These are phyloP conservation scores for Lerista edwardsae DNA, from an alignment of 2,797 vertebrate species.

Conservation along the genomic window DNA sequence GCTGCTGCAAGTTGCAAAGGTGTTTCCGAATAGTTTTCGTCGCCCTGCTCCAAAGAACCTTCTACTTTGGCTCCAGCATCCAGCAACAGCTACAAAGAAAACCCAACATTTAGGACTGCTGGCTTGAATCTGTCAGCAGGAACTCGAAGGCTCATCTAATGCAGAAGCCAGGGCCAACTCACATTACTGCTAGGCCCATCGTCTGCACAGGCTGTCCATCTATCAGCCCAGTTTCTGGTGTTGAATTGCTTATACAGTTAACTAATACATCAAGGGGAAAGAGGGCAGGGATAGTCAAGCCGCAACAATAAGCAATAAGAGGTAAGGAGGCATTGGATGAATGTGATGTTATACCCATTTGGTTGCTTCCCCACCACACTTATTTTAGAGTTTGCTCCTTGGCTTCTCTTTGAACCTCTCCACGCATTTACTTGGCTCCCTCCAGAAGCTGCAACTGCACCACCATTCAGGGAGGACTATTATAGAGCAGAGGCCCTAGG, in stretches of 20 bases:
- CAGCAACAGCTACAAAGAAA: conserved; percentile 87
- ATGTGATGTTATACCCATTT: background rate
- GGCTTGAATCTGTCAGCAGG: background rate
- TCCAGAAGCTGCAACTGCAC: background rate
- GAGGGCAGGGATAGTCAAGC: background rate
- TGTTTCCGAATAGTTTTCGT: conserved; percentile 98
- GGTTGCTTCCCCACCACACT: background rate
- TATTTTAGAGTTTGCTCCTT: background rate
- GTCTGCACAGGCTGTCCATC: background rate
- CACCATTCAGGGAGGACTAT: background rate
- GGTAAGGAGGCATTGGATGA: background rate
- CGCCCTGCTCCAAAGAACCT: conserved; percentile 92
- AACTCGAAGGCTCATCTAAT: background rate
- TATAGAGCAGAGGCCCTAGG: background rate
- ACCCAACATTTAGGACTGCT: conserved; percentile 59
- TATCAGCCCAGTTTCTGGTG: background rate
- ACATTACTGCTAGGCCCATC: background rate
- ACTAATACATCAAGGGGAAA: background rate
- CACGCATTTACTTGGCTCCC: background rate
- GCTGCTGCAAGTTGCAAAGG: conserved; percentile 94
- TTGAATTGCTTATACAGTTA: background rate
- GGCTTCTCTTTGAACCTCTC: background rate
- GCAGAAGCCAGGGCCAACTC: background rate
- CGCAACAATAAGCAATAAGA: background rate
- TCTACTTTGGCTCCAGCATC: conserved; percentile 95